Conservation (phyloP, 2,113 vertebrate genomes). For the Amphiprion ocellaris region DNA sequence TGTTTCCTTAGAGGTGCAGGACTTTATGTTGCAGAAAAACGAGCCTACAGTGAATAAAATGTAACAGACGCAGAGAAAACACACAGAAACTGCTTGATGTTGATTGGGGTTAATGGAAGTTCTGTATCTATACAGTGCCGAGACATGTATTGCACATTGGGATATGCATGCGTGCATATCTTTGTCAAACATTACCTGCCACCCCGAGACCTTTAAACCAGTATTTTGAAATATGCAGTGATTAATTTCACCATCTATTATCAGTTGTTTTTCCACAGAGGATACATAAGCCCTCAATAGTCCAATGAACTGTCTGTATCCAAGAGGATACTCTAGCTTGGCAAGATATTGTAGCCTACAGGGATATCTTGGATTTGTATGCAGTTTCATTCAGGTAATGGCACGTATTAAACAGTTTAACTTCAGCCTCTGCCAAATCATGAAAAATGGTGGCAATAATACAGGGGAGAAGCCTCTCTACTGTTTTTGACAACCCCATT, state of each 20-base stretch:
- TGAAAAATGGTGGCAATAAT: slow-evolving; percentile 27
- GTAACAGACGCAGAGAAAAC: no score
- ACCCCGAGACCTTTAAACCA: neutral
- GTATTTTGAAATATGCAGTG: neutral
- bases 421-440: slow-evolving; percentile 12
- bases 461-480: neutral
- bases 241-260: slow-evolving; percentile 10
- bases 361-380: slow-evolving; percentile 17
- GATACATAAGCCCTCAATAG: neutral
- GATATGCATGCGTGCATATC: neutral
- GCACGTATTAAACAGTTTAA: slow-evolving; percentile 27
- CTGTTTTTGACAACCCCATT: slow-evolving; percentile 17
- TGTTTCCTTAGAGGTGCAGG: no score
- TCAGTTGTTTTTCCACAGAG: slow-evolving; percentile 12
- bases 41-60: no score
- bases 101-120: neutral
- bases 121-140: neutral
- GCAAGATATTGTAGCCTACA: slow-evolving; percentile 32
- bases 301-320: slow-evolving; percentile 27
- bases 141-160: neutral
- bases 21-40: no score
- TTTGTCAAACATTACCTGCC: neutral
- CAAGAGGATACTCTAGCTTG: slow-evolving; percentile 23
- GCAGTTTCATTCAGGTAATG: slow-evolving; percentile 52
- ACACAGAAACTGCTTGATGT: no score